Percentiles rank a stretch among this genome's conserved stretches.
phyloP scores from a whole-genome alignment of 2,113 vertebrate genomes.

The Rafetus swinhoei region DNA sequence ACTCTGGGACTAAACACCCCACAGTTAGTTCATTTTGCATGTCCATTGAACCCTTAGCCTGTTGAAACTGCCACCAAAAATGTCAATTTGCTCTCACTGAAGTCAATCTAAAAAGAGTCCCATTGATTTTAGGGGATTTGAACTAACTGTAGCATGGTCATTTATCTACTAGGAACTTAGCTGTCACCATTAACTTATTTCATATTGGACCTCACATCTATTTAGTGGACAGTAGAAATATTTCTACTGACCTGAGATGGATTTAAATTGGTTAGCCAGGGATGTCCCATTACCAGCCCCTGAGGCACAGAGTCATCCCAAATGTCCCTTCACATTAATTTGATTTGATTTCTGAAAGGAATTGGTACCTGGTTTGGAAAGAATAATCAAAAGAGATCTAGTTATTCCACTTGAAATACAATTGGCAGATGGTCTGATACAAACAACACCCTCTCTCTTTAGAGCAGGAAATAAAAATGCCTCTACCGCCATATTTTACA shows the following conservation, averaged over 20 bases:
- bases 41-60: neutral
- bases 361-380: neutral
- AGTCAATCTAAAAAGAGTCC: neutral
- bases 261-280: neutral
- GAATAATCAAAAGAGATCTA: neutral
- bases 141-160: neutral
- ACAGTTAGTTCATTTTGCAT: neutral
- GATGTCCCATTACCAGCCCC: too few species aligned
- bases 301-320: neutral
- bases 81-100: neutral
- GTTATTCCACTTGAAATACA: constrained; percentile 11
- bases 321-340: neutral
- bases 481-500: neutral
- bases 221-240: neutral
- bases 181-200: neutral
- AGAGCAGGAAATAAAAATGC: neutral
- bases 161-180: neutral
- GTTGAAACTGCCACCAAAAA: neutral
- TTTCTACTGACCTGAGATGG: neutral
- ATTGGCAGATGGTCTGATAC: neutral
- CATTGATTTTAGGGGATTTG: neutral
- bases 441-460: neutral
- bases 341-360: neutral
- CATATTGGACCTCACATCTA: neutral
- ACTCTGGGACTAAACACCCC: neutral